Percentiles rank a stretch among this genome's conserved stretches.
Evolutionary conservation across 92 coral and sea anemone species (phyloP).

Genomic region (Metridium senile): DNA sequence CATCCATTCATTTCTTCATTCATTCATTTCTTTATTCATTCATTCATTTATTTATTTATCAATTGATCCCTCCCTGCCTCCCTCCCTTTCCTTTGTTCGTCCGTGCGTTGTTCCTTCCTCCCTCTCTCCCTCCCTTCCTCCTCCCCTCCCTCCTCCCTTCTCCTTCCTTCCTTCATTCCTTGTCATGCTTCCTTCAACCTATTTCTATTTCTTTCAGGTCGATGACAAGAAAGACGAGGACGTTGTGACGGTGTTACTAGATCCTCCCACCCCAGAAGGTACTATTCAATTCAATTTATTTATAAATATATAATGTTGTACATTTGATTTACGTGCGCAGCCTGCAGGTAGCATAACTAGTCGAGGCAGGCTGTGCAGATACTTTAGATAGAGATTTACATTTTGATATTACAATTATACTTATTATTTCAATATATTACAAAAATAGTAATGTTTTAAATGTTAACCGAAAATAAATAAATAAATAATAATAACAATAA

Average conservation of each 20-base stretch:
- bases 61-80: background rate
- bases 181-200: background rate
- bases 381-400: no score
- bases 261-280: constrained; percentile 98
- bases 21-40: background rate
- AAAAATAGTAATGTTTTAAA: no score
- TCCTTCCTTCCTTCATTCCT: background rate
- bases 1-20: background rate
- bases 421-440: no score
- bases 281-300: no score
- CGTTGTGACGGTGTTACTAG: constrained; percentile 82
- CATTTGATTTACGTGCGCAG: no score
- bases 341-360: no score
- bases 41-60: background rate
- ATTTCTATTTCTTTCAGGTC: constrained; percentile 40
- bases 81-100: background rate
- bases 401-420: no score
- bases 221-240: constrained; percentile 97
- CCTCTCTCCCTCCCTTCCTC: background rate
- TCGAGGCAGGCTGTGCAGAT: no score
- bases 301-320: background rate
- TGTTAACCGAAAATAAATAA: no score
- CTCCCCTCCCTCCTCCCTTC: background rate
- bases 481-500: no score
- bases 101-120: background rate